Base-by-base conservation (phyloP, 2,888 invertebrate genomes). In the Mythimna albipuncta region DNA sequence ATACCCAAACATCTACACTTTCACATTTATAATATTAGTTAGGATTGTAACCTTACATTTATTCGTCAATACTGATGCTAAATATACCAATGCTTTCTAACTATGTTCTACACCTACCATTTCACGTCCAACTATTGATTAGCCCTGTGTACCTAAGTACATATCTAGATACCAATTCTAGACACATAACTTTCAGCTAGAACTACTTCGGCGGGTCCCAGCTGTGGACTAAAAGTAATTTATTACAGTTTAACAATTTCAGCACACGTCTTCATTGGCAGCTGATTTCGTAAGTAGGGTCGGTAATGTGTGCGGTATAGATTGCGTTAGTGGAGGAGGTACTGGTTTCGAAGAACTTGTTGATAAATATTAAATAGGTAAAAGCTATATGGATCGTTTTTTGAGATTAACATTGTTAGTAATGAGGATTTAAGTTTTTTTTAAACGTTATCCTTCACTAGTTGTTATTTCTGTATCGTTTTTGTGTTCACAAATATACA, bases 241-340 rank as follows among this genome's bases (percentile, higher is more conserved):
- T 76, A 76, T 65, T 57, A 26, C 54, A 55, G 72, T 64, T 70
- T 50, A 70, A 64, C 63, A 47, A 70, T 72, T 76, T n/a, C 19
- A 52, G 26, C 52, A 64, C 52, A 47, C 26, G 16, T 55, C 64
- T 55, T 19, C 52, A 19, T 52, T 73, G 64, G 55, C 41, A 65
- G 62, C n/a, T 54, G 57, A 64, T 57, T 72, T n/a, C 2, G 44
- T 50, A 52, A 52, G 44, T 57, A 47, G n/a, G 50, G 38, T 26
- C 59, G 7, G 50, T 50, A 41, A 55, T 21, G 55, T 41, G 50
- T 52, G n/a, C 7, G 19, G 7, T 50, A 0, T 52, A 52, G 19
- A 52, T 52, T 52, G 50, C 3, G 55, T 55, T 26, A 55, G 26
- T 21, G 55, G 13, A 4, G 5, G 1, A 13, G 5, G 11, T 26